A percentile compares a stretch with the other conserved stretches of the same genome.
Conservation (phyloP, 1,140 invertebrate species). For the Nymphalis io region DNA sequence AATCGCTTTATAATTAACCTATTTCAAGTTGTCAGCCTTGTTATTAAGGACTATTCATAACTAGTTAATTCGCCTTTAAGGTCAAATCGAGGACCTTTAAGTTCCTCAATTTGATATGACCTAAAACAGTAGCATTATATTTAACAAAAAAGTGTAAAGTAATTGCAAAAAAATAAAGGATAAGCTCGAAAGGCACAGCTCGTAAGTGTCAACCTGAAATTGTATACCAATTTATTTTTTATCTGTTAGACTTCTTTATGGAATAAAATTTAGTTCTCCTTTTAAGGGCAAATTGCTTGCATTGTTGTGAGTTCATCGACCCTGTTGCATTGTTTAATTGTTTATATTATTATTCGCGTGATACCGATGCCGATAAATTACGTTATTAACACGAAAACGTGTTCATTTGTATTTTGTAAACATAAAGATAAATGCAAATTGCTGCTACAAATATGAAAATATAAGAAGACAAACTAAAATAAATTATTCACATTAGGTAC, state of each 20-base stretch:
- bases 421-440: constrained; percentile 13
- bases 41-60: no score
- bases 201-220: no score
- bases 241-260: constrained; percentile 10
- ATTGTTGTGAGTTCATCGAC: constrained; percentile 60
- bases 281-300: constrained; percentile 53
- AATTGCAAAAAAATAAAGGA: no score
- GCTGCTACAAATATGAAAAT: neutral
- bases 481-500: neutral
- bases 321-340: constrained; percentile 51
- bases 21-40: no score
- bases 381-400: constrained; percentile 29
- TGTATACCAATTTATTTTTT: neutral
- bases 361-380: constrained; percentile 47
- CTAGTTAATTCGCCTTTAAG: no score
- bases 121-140: no score
- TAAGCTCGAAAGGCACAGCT: no score
- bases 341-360: constrained; percentile 52
- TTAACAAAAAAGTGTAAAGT: no score
- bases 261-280: constrained; percentile 42
- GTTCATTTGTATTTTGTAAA: constrained; percentile 21
- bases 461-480: neutral
- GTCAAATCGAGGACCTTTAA: no score
- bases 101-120: no score
- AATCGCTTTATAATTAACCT: no score